Base-by-base conservation (phyloP, 2,888 invertebrate genomes). In the Cybosia mesomella region DNA sequence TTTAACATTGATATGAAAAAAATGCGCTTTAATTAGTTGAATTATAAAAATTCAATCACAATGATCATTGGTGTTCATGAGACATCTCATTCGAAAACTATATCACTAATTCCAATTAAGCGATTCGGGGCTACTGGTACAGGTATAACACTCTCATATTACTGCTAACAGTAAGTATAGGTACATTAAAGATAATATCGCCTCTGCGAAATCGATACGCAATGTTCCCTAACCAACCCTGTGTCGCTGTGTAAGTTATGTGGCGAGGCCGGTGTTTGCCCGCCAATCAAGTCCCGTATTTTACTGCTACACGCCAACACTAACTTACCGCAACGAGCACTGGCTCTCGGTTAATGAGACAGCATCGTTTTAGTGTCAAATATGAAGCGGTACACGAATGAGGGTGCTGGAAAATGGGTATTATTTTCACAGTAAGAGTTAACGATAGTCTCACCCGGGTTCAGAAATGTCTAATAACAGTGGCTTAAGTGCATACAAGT, bases 311-410 rank as follows among this genome's bases (percentile, higher is more conserved):
- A 83, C 79, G 84, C 84, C 87, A 87, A 78, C 90, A 87, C 88
- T 94, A 93, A 92, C 89, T 94, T 92, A 91, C 90, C 86, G 78
- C 89, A 91, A 92, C 90, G 90, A 85, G 88, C 90, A 81, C 84
- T 88, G 89, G 85, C 90, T 91, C 90, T 87, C 83, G 72, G 84
- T 87, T 93, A 93, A 94, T 92, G 92, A 91, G 92, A 92, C 92
- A 88, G 85, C 87, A 85, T 85, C 88, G 90, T 87, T 92, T 92
- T 89, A 88, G 85, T 91, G 91, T 87, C 89, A 89, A 89, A 88
- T 85, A 85, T 88, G 82, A 81, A 84, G 71, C 75, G 89, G 82
- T 83, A 86, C 89, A 81, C 71, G 80, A 86, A 83, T 84, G 21
- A n/a, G 55, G 36, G 59, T 18, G 36, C 18, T 24, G 21, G 22